Evolutionary conservation across 2,797 vertebrate species (phyloP).

Genomic region (Macropodus opercularis): DNA sequence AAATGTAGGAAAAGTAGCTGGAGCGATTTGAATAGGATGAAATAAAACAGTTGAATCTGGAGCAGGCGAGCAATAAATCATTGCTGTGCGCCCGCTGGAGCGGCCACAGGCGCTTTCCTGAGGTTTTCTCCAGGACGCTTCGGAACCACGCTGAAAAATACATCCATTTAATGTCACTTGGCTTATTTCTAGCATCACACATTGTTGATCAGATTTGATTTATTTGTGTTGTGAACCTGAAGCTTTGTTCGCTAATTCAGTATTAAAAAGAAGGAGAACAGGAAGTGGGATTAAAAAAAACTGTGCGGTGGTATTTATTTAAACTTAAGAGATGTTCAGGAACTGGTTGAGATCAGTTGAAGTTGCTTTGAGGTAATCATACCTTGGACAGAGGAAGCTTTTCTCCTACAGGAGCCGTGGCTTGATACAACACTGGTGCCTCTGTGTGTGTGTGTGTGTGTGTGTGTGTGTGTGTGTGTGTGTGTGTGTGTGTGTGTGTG

Average conservation of each 20-base stretch:
- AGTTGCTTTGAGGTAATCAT: not conserved
- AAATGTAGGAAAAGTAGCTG: no score
- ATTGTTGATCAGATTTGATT: rapidly evolving
- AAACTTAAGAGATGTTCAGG: no score
- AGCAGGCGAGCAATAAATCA: no score
- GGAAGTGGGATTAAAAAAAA: not conserved
- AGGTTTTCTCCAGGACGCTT: no score
- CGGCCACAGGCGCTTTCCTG: no score
- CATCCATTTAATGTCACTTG: not conserved
- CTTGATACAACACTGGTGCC: not conserved
- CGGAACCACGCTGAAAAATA: not conserved
- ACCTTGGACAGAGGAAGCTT: not conserved
- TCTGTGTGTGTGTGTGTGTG: not conserved
- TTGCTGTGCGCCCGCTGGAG: rapidly evolving
- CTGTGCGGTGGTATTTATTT: no score
- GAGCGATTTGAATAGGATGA: not conserved
- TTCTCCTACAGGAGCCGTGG: not conserved
- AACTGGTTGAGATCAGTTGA: no score
- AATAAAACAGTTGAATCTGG: no score
- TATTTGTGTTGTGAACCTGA: rapidly evolving
- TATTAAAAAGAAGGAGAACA: not conserved
- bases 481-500: not conserved
- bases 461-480: no score
- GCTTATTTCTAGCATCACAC: rapidly evolving
- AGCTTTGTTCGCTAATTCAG: not conserved